Evolutionary conservation across 2,888 invertebrate genomes (phyloP).

Genomic region (Liposcelis brunnea): DNA sequence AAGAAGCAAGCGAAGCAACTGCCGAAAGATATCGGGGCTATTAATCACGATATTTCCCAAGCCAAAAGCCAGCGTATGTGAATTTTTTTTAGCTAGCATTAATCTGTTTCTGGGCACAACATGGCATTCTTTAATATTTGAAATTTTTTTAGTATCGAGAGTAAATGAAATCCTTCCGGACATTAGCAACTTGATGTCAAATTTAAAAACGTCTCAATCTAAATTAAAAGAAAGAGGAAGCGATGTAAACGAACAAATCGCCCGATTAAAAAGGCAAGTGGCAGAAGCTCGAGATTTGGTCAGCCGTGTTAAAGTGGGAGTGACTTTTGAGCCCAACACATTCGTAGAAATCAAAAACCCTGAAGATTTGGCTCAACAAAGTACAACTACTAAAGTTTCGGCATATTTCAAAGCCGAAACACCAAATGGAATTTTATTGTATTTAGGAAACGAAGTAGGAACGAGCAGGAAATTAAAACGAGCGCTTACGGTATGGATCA

Average conservation of each 20-base stretch:
- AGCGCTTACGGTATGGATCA: conserved; percentile 49
- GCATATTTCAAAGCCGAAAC: conserved; percentile 73
- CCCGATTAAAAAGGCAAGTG: conserved; percentile 59
- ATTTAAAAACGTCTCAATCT: conserved; percentile 41
- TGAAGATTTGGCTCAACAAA: conserved; percentile 61
- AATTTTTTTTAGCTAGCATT: too few species aligned
- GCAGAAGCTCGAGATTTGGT: conserved; percentile 61
- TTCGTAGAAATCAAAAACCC: conserved; percentile 77
- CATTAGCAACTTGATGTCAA: conserved; percentile 39
- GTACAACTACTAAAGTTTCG: conserved; percentile 73
- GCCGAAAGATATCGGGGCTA: conserved; percentile 50
- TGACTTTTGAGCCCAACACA: conserved; percentile 65
- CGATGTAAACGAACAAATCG: conserved; percentile 41
- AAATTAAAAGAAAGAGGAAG: conserved; percentile 37
- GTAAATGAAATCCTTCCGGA: conserved; percentile 45
- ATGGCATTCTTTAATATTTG: too few species aligned
- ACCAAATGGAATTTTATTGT: conserved; percentile 65
- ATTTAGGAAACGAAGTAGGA: conserved; percentile 77
- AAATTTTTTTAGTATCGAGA: conserved; percentile 43
- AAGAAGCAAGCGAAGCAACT: conserved; percentile 41
- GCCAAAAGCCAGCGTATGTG: conserved; percentile 41
- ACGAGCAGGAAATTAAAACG: conserved; percentile 38
- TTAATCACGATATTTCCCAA: conserved; percentile 50
- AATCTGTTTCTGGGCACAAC: too few species aligned
- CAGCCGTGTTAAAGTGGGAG: conserved; percentile 51